These are phyloP conservation scores for Hippocampus abdominalis DNA, from an alignment of 2,113 vertebrate genomes.

Conservation along the genomic window DNA sequence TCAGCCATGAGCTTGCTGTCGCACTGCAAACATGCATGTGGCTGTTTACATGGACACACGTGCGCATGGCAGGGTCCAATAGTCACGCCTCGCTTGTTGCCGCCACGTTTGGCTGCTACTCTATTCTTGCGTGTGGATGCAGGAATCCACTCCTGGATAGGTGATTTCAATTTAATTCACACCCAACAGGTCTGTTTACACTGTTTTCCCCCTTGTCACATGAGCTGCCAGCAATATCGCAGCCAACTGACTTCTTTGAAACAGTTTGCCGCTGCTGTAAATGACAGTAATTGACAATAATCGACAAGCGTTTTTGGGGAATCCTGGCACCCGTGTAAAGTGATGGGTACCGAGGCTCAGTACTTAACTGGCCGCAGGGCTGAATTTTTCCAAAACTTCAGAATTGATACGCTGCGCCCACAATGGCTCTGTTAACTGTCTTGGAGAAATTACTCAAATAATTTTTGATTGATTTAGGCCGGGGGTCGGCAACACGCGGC, in stretches of 20 bases:
- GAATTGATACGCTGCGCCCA: too few relatives aligned
- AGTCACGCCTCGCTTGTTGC: conserved; percentile 53
- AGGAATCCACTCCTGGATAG: conserved; percentile 86
- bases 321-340: too few relatives aligned
- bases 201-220: conserved; percentile 63
- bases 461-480: too few relatives aligned
- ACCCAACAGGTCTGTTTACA: conserved; percentile 87
- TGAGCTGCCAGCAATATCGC: conserved; percentile 32
- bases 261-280: conserved; percentile 22
- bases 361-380: too few relatives aligned
- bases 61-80: conserved; percentile 37
- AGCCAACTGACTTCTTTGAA: conserved; percentile 25
- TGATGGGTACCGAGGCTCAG: too few relatives aligned
- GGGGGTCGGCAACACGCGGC: too few relatives aligned
- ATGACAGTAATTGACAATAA: too few relatives aligned
- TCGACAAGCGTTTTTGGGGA: too few relatives aligned
- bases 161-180: conserved; percentile 99
- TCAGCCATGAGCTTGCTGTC: conserved; percentile 42
- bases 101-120: conserved; percentile 40
- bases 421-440: too few relatives aligned
- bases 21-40: conserved; percentile 46
- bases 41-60: conserved; percentile 15
- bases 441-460: too few relatives aligned
- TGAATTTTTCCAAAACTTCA: too few relatives aligned
- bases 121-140: conserved; percentile 78